Base-by-base conservation (phyloP, 1,140 invertebrate genomes). In the Drosophila orena region DNA sequence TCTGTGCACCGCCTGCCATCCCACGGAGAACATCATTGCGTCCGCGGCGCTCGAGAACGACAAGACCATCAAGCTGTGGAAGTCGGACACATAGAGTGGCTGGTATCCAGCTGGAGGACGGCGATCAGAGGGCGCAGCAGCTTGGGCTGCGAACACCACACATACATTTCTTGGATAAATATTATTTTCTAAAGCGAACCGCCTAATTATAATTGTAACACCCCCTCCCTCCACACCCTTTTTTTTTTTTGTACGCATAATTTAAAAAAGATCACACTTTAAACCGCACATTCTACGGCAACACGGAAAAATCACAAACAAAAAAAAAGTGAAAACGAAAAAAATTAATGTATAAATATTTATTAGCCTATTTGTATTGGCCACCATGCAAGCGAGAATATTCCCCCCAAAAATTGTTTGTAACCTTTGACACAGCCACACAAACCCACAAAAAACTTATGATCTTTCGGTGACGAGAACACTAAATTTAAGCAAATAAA, bases 21-120 rank as follows among this genome's bases (percentile, higher is more conserved):
- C 98, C 53, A 98, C 98, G 34, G 97, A 99, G 92, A 99, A 99
- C 92, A 99, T 99, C 40, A 99, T 99, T 77, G 99, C 99, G 10
- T 99, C 99, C 2, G 99, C 98, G 38, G 98, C 98, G 6, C 94
- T 99, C 40, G 99, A 99, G 93, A 98, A 98, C 91, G 99, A 99
- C 92, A 99, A 99, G 94, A 99, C 98, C 24, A 99, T 99, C 80
- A 99, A 99, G 94, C 93, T 99, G 52, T 99, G 99, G 99, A 98
- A 97, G 93, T 99, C 98, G 93, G 98, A 99, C 93, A 98, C 97
- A 85, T 99, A 97, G 94, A 88, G 74, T 40, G 47, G 57, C 74
- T 77, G 74, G 72, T 76, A 77, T 77, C 74, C 72, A 76, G 72
- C 72, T 65, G 46, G n/a, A 64, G 35, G 22, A 43, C 3, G 57